These are phyloP conservation scores for Prolemur simus DNA, from an alignment of 2,113 vertebrate genomes.

Conservation along the genomic window DNA sequence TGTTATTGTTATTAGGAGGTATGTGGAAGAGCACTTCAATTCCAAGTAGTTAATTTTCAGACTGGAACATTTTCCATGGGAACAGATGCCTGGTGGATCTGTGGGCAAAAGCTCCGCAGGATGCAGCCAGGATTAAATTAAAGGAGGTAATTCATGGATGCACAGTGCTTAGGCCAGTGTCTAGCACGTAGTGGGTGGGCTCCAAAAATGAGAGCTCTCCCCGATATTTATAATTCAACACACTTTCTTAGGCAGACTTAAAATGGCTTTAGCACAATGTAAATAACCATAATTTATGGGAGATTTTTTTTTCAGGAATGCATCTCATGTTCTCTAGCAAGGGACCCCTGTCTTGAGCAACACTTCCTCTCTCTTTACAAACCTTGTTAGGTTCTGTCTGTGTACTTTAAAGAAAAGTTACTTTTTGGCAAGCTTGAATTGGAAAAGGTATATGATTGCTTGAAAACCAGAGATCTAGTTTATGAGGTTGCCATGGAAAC, in stretches of 20 bases:
- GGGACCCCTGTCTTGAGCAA: neutral
- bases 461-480: neutral
- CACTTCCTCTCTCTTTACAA: neutral
- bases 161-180: neutral
- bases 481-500: conserved; percentile 59
- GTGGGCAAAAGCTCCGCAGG: neutral
- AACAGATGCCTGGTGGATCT: neutral
- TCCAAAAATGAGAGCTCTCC: neutral
- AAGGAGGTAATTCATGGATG: neutral
- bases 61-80: neutral
- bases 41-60: neutral
- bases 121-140: neutral
- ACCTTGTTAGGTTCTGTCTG: neutral
- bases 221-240: neutral
- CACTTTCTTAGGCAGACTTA: neutral
- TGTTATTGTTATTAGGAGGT: neutral
- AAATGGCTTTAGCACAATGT: neutral
- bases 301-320: neutral
- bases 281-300: neutral
- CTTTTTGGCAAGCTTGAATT: conserved; percentile 20
- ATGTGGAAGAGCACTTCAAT: neutral
- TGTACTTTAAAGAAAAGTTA: conserved; percentile 53
- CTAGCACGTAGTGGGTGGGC: neutral
- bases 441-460: conserved; percentile 11
- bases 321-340: neutral